Conservation (phyloP, 2,888 invertebrate genomes). For the Drosophila anceps region DNA sequence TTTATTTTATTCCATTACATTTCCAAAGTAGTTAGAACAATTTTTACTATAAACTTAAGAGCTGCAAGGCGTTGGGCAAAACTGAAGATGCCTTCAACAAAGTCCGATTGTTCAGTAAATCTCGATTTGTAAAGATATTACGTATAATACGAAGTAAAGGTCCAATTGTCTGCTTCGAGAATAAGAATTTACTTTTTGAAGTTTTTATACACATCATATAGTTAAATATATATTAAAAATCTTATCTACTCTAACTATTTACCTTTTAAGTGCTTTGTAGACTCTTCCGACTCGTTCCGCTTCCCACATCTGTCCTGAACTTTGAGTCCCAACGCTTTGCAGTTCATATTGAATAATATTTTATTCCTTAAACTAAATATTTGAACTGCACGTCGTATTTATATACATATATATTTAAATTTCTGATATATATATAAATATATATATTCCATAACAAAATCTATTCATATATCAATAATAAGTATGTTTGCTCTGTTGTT, state of each 20-base stretch:
- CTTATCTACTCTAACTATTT: not conserved
- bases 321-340: slow-evolving; percentile 22
- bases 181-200: not conserved
- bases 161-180: slow-evolving; percentile 17
- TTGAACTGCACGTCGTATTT: slow-evolving; percentile 39
- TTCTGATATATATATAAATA: slow-evolving; percentile 1
- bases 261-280: not conserved
- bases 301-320: slow-evolving; percentile 7
- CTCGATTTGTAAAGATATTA: not conserved
- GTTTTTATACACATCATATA: slow-evolving; percentile 1
- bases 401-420: slow-evolving; percentile 6
- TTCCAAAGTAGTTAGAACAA: slow-evolving; percentile 62
- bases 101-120: slow-evolving; percentile 29
- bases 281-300: slow-evolving; percentile 19
- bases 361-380: slow-evolving; percentile 39
- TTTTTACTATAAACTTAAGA: slow-evolving; percentile 19
- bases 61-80: slow-evolving; percentile 23
- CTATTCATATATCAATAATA: slow-evolving; percentile 24
- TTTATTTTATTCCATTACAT: slow-evolving; percentile 62
- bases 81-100: not conserved
- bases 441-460: slow-evolving; percentile 9
- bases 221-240: not conserved
- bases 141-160: not conserved
- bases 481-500: slow-evolving; percentile 37
- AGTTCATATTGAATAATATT: slow-evolving; percentile 14